Base-by-base conservation (phyloP, 2,888 invertebrate genomes). In the Trichacis sp. region DNA sequence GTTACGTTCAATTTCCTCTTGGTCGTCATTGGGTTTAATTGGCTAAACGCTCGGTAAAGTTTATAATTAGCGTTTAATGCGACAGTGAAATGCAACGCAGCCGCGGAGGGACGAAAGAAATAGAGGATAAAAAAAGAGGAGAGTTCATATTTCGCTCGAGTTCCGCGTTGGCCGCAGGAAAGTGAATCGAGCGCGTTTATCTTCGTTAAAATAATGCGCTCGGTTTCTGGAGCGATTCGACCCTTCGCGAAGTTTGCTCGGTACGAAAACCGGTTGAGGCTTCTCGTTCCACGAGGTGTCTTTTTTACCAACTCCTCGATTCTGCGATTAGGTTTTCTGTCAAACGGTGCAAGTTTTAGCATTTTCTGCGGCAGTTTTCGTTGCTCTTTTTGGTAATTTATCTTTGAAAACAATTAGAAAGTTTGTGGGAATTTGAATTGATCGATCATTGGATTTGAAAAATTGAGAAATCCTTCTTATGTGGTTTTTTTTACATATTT, bases 171-270 rank as follows among this genome's bases (percentile, higher is more conserved):
- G n/a, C n/a, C n/a, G n/a, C n/a, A n/a, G 38, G 51, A 54, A 62
- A 58, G 55, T 55, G 53, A 69, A 59, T 62, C 56, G 46, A 40
- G 33, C 68, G 51, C 65, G 64, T 69, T 67, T 59, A 61, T 67
- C 67, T 67, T 62, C 60, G 66, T 69, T 67, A 64, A 66, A 69
- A 67, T 67, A 67, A 62, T 67, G 51, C 60, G 56, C 49, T 53
- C 48, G 57, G 67, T 68, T 70, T 65, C 60, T 63, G 63, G 57
- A 42, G 64, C 58, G 64, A 64, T 64, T n/a, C 67, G 62, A 49
- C 9, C 58, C 48, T 58, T 64, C 63, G 62, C 70, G 67, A n/a
- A n/a, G n/a, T 70, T 48, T 2, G 50, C 40, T 55, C 40, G 19
- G 43, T 49, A 46, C n/a, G 50, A 56, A 60, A 69, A 69, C 69